A percentile compares a stretch with the other conserved stretches of the same genome.
Conservation (phyloP, 2,797 vertebrate genomes). For the Steatocranus sp. region DNA sequence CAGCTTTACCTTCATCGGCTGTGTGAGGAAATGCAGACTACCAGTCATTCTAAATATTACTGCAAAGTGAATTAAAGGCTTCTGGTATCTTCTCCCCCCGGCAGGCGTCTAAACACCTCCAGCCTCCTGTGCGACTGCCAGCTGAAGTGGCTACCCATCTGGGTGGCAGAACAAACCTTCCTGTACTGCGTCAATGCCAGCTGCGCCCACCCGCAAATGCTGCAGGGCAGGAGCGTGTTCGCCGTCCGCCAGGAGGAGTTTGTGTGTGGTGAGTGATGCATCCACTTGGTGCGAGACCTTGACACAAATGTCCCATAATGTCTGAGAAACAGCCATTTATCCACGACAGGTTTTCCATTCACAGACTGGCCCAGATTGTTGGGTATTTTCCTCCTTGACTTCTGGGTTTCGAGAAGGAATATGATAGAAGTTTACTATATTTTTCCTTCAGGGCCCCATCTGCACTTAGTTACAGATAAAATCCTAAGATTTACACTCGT, state of each 20-base stretch:
- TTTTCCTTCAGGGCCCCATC: neutral
- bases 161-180: slow-evolving; percentile 90
- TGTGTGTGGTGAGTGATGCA: slow-evolving; percentile 89
- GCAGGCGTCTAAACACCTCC: slow-evolving; percentile 91
- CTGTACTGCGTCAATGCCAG: slow-evolving; percentile 85
- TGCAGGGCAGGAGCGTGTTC: slow-evolving; percentile 92
- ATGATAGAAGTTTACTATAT: slow-evolving; percentile 29
- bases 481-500: neutral
- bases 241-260: slow-evolving; percentile 85
- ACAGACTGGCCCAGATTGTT: slow-evolving; percentile 46
- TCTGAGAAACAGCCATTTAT: slow-evolving; percentile 21
- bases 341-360: slow-evolving; percentile 46
- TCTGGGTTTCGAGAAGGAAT: neutral
- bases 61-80: neutral
- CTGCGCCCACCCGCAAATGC: slow-evolving; percentile 92
- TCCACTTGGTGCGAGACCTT: slow-evolving; percentile 22
- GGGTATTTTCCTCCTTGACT: slow-evolving; percentile 18
- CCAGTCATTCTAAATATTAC: neutral
- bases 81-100: slow-evolving; percentile 1
- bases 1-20: neutral
- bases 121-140: slow-evolving; percentile 98
- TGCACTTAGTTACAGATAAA: neutral
- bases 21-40: neutral
- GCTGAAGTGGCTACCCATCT: slow-evolving; percentile 93
- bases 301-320: neutral